phyloP scores from a whole-genome alignment of 2,113 vertebrate species.

The Hystrix brachyura region DNA sequence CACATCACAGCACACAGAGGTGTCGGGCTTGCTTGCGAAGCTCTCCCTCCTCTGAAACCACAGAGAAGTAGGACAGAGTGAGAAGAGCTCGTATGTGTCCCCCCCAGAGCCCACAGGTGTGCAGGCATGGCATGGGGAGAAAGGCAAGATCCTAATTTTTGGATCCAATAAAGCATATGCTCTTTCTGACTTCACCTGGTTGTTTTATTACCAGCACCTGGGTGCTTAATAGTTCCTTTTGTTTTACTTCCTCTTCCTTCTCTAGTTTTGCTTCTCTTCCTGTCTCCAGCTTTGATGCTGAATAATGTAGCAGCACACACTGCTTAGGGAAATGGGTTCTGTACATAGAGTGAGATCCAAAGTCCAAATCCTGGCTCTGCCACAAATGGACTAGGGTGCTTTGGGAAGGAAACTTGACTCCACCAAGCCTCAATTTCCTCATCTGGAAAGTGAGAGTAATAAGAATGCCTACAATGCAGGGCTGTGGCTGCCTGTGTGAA shows the following conservation, averaged over 20 bases:
- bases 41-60: background rate
- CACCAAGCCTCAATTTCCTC: background rate
- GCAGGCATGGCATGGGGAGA: fast-evolving
- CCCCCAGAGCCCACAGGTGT: background rate
- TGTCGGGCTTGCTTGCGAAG: background rate
- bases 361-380: background rate
- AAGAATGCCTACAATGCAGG: fast-evolving
- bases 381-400: background rate
- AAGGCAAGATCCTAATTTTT: background rate
- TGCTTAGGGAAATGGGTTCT: background rate
- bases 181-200: background rate
- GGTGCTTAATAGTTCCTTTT: background rate
- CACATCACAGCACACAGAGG: fast-evolving
- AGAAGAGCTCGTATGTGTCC: background rate
- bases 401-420: background rate
- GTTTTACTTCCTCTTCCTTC: background rate
- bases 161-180: background rate
- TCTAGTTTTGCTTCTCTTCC: background rate
- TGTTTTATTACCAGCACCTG: background rate
- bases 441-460: background rate
- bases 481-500: background rate
- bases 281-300: background rate
- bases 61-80: background rate
- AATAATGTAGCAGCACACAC: background rate
- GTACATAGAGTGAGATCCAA: background rate